Conservation (phyloP, 2,888 invertebrate species). For the Microplitis deprimator region DNA sequence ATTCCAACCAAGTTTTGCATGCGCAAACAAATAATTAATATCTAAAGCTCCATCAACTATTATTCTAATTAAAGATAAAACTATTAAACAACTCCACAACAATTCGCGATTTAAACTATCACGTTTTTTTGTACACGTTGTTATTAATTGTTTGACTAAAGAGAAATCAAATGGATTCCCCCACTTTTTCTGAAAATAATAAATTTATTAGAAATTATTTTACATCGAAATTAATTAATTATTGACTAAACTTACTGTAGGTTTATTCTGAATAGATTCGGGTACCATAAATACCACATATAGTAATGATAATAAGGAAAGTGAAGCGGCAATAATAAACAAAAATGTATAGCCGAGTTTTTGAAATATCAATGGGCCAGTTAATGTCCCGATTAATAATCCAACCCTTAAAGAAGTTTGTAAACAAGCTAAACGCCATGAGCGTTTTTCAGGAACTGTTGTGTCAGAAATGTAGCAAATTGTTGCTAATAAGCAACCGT, state of each 20-base stretch:
- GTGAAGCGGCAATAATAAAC: conserved; percentile 71
- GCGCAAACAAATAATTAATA: conserved; percentile 77
- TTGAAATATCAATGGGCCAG: conserved; percentile 76
- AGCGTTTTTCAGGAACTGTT: conserved; percentile 75
- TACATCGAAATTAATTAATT: neutral
- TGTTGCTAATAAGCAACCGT: conserved; percentile 56
- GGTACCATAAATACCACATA: conserved; percentile 73
- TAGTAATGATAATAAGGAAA: conserved; percentile 72
- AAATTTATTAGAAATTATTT: neutral
- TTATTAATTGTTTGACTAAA: conserved; percentile 75
- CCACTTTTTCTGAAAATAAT: conserved; percentile 58
- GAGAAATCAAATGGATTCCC: conserved; percentile 71
- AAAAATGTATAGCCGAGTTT: conserved; percentile 74
- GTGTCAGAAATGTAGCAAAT: conserved; percentile 81
- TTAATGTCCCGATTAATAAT: conserved; percentile 75
- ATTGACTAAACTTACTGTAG: conserved; percentile 49
- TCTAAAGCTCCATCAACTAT: conserved; percentile 71
- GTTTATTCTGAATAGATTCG: conserved; percentile 71
- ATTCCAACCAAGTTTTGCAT: conserved; percentile 79
- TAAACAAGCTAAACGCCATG: conserved; percentile 70
- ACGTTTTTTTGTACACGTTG: conserved; percentile 75
- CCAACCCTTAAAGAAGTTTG: conserved; percentile 77
- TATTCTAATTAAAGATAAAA: conserved; percentile 64
- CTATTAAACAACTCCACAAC: conserved; percentile 71
- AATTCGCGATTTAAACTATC: conserved; percentile 74